Percentiles rank a stretch among this genome's conserved stretches.
Evolutionary conservation across 2,113 vertebrate species (phyloP).

Genomic region (Lipophrys pholis): DNA sequence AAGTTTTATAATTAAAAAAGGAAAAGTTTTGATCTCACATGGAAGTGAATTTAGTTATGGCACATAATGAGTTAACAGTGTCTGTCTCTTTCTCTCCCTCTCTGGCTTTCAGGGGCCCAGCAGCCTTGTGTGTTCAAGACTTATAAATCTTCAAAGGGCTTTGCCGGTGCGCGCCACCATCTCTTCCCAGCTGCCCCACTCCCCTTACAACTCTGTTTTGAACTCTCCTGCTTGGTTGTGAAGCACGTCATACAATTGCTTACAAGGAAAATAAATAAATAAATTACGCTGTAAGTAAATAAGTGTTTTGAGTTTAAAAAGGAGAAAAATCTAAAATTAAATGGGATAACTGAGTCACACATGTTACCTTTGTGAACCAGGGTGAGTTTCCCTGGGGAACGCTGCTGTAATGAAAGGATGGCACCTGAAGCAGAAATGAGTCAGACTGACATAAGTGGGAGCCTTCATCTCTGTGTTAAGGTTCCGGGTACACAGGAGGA

Average conservation of each 20-base stretch:
- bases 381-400: slow-evolving; percentile 67
- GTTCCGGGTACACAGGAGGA: slow-evolving; percentile 49
- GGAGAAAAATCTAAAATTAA: slow-evolving; percentile 54
- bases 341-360: slow-evolving; percentile 43
- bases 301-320: not conserved
- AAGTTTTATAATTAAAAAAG: not conserved
- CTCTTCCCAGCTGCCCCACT: slow-evolving; percentile 81
- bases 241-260: slow-evolving; percentile 30
- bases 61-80: slow-evolving; percentile 73
- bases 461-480: slow-evolving; percentile 67
- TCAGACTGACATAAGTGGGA: slow-evolving; percentile 79
- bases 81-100: slow-evolving; percentile 52
- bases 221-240: slow-evolving; percentile 53
- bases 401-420: slow-evolving; percentile 75
- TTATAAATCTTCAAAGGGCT: slow-evolving; percentile 92
- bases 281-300: slow-evolving; percentile 3
- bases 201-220: slow-evolving; percentile 62
- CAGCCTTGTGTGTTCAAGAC: slow-evolving; percentile 89
- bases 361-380: slow-evolving; percentile 62
- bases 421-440: slow-evolving; percentile 79
- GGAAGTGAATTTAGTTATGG: slow-evolving; percentile 5
- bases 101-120: slow-evolving; percentile 82
- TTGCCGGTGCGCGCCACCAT: slow-evolving; percentile 67
- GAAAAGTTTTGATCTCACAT: not conserved
- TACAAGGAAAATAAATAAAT: slow-evolving; percentile 14